These are phyloP conservation scores for Electrophaes corylata DNA, from an alignment of 2,888 invertebrate species.

Conservation along the genomic window DNA sequence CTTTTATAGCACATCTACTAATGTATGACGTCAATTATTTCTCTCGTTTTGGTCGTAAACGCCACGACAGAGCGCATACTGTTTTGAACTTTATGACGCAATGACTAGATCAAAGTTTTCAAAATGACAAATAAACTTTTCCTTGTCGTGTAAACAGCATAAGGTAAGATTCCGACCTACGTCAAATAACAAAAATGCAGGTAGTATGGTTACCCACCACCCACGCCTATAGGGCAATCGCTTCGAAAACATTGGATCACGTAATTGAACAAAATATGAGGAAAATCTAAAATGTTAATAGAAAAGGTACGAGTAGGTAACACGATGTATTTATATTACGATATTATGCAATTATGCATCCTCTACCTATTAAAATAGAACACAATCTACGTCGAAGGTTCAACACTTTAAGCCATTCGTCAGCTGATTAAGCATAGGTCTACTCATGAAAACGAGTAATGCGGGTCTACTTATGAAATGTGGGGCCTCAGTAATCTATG, in stretches of 20 bases:
- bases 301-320: slow-evolving; percentile 1
- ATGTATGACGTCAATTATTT: no score
- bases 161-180: background rate
- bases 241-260: background rate
- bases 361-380: background rate
- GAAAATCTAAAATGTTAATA: slow-evolving; percentile 5
- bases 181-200: background rate
- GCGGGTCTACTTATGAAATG: no score
- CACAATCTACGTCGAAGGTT: background rate
- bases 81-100: no score
- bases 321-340: background rate
- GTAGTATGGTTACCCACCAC: background rate
- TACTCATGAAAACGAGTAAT: no score
- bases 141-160: no score
- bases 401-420: background rate
- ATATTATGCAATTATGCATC: background rate
- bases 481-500: no score
- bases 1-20: no score
- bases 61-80: no score
- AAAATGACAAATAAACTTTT: no score
- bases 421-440: background rate
- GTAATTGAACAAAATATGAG: slow-evolving; percentile 8
- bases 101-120: no score
- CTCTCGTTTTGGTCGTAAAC: no score
- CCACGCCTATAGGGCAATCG: background rate